Base-by-base conservation (phyloP, 2,113 vertebrate genomes). In the Xenopus laevis region DNA sequence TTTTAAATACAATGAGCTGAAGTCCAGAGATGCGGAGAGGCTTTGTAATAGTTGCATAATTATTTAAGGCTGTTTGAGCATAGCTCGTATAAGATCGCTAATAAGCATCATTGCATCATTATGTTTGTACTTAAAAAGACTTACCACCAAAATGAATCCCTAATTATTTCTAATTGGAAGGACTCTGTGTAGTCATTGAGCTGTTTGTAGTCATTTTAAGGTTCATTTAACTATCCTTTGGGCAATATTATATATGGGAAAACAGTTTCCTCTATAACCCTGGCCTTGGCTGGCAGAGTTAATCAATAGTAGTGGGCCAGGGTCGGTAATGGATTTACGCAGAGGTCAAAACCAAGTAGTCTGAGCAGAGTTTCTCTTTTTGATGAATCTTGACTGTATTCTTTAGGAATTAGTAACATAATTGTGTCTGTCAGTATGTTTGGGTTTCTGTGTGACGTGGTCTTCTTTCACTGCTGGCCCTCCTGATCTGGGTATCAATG, bases 81-180 rank as follows among this genome's bases (percentile, higher is more conserved):
- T 83, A 86, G 90, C 92, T 88, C 89, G 77, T 90, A 86, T 82
- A 87, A 91, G 93, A 92, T 91, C 86, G 88, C 94, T 99, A 98
- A 99, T 99, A 95, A 96, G 95, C 97, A 93, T 96, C 95, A 92
- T 95, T 92, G 94, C 93, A 91, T 96, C 92, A 92, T 97, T 99
- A 96, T 95, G 94, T 95, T 94, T 97, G 94, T 95, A 98, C 96
- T 98, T 99, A 98, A 97, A 98, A 98, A 94, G 95, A 95, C 93
- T 95, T 86, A 91, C 95, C 93, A 94, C 93, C 86, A 95, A 96
- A 98, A 97, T 95, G 93, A 95, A 94, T 95, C 93, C 94, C 96
- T 99, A 99, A 99, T 99, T 99, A 99, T 98, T 96, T 97, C 96
- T 98, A 98, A 99, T 98, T 99, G 96, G 96, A 94, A 95, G 93